A percentile compares a stretch with the other conserved stretches of the same genome.
Evolutionary conservation across 1,140 invertebrate species (phyloP).

Genomic region (Eriosoma lanigerum): DNA sequence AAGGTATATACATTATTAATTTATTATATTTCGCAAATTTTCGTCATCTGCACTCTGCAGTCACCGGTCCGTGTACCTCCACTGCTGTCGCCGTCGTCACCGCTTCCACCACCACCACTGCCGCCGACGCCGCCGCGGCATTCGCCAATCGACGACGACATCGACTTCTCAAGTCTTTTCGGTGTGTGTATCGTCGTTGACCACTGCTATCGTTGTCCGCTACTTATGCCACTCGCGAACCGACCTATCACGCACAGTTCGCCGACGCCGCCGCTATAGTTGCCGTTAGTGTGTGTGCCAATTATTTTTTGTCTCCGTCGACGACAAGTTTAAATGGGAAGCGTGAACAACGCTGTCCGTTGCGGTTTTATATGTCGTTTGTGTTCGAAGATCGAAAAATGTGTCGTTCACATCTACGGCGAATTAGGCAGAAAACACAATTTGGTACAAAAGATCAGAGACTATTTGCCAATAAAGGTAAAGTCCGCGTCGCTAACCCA

Average conservation of each 20-base stretch:
- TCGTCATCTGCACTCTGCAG: not conserved
- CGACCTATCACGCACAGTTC: conserved; percentile 17
- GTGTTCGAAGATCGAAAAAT: conserved; percentile 77
- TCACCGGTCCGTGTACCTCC: not conserved
- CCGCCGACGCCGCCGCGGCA: not conserved
- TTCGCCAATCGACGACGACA: too few species aligned
- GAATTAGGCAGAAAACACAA: conserved; percentile 71
- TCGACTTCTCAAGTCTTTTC: not conserved
- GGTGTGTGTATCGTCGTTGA: not conserved
- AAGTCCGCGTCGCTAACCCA: conserved; percentile 55
- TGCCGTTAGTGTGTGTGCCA: not conserved
- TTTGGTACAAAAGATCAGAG: conserved; percentile 74
- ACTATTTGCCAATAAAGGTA: conserved; percentile 75
- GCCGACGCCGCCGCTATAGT: conserved; percentile 3
- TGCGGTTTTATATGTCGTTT: conserved; percentile 77
- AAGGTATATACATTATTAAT: too few species aligned
- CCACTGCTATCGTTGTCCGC: not conserved
- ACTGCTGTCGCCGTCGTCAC: not conserved
- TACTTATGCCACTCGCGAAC: not conserved
- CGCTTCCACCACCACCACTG: not conserved
- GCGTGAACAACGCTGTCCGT: conserved; percentile 72
- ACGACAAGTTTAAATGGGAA: conserved; percentile 65
- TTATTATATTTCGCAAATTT: not conserved
- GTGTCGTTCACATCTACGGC: conserved; percentile 75
- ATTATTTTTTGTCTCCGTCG: conserved; percentile 2